These are phyloP conservation scores for Ennomos fuscantarius DNA, from an alignment of 2,888 invertebrate species.

Conservation along the genomic window DNA sequence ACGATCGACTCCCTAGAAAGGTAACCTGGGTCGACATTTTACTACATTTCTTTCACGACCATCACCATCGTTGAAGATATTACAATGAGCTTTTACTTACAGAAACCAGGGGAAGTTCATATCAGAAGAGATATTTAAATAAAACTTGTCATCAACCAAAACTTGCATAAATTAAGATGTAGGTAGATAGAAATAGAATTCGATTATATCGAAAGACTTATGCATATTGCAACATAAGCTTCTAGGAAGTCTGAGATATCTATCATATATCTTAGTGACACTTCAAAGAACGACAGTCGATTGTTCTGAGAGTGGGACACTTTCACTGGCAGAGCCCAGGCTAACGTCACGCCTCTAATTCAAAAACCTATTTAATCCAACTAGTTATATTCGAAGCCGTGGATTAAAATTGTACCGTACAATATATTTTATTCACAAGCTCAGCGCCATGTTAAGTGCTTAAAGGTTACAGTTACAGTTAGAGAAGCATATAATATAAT, in stretches of 20 bases:
- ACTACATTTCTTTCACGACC: constrained; percentile 66
- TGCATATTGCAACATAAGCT: constrained; percentile 55
- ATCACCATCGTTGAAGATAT: constrained; percentile 17
- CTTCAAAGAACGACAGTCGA: constrained; percentile 71
- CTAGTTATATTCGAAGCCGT: constrained; percentile 57
- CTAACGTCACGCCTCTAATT: constrained; percentile 66
- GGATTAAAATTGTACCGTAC: constrained; percentile 68
- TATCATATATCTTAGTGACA: constrained; percentile 74
- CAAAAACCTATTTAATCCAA: constrained; percentile 70
- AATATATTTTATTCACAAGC: constrained; percentile 70
- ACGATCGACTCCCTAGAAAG: constrained; percentile 49
- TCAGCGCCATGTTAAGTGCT: constrained; percentile 44
- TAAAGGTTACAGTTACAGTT: constrained; percentile 68
- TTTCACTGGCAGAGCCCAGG: constrained; percentile 67
- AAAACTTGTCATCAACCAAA: constrained; percentile 1
- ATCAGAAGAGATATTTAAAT: constrained; percentile 1
- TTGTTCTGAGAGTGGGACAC: constrained; percentile 76
- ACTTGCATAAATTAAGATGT: constrained; percentile 14
- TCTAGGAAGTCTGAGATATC: constrained; percentile 64
- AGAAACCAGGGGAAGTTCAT: constrained; percentile 1
- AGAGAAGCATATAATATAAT: constrained; percentile 45
- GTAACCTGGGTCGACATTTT: constrained; percentile 68
- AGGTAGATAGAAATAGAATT: constrained; percentile 16
- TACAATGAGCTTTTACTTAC: background rate
- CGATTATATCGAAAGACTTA: constrained; percentile 46